Evolutionary conservation across 2,888 invertebrate species (phyloP).

Genomic region (Chrysina gloriosa): DNA sequence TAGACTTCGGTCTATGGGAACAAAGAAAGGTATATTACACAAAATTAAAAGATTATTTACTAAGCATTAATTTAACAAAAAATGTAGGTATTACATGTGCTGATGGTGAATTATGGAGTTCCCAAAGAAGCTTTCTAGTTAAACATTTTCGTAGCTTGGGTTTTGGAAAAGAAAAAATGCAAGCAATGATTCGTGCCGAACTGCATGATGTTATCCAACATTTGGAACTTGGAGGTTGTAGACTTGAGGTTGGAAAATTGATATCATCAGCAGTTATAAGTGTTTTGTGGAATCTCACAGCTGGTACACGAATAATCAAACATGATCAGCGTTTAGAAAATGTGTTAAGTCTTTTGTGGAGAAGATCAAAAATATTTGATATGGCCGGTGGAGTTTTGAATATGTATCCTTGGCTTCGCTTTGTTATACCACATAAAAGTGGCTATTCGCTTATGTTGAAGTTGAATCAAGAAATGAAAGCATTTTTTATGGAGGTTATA

Average conservation of each 20-base stretch:
- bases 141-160: conserved; percentile 67
- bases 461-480: conserved; percentile 69
- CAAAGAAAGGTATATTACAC: conserved; percentile 67
- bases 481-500: conserved; percentile 70
- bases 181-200: conserved; percentile 66
- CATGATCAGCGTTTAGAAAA: conserved; percentile 63
- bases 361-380: conserved; percentile 68
- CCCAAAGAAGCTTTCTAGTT: conserved; percentile 67
- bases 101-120: conserved; percentile 69
- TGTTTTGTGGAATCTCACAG: conserved; percentile 73
- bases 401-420: conserved; percentile 73
- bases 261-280: conserved; percentile 72
- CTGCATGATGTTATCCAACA: conserved; percentile 62
- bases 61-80: background rate
- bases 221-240: conserved; percentile 49
- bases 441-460: conserved; percentile 71
- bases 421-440: conserved; percentile 70
- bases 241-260: conserved; percentile 57
- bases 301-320: conserved; percentile 65
- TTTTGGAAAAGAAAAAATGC: conserved; percentile 67
- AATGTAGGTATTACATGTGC: conserved; percentile 69
- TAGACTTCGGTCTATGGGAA: conserved; percentile 73
- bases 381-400: conserved; percentile 62
- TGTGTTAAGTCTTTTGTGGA: conserved; percentile 66
- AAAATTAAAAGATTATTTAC: too few relatives aligned